A percentile compares a stretch with the other conserved stretches of the same genome.
These are phyloP conservation scores for Tetrao urogallus DNA, from an alignment of 2,113 vertebrate genomes.

Conservation along the genomic window DNA sequence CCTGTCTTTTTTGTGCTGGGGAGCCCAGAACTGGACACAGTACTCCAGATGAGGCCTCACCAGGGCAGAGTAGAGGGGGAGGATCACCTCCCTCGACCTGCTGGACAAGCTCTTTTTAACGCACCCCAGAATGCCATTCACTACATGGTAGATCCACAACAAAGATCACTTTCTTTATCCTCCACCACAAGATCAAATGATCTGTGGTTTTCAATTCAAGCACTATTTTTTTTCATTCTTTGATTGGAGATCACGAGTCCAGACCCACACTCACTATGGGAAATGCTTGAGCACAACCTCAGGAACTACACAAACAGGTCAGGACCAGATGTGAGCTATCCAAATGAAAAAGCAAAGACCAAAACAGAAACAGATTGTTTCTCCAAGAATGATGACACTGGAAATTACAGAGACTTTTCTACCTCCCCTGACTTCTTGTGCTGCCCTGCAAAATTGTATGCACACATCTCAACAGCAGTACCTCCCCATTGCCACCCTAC, in stretches of 20 bases:
- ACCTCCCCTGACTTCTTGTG: not conserved
- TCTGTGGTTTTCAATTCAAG: not conserved
- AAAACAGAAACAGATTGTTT: not conserved
- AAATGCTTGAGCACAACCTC: not conserved
- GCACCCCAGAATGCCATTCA: too few relatives aligned
- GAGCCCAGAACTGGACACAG: too few relatives aligned
- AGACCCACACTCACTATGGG: not conserved
- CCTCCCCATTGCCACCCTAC: accelerated
- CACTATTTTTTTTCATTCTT: not conserved
- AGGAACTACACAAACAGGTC: not conserved
- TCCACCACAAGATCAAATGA: not conserved
- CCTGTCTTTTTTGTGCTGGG: too few relatives aligned
- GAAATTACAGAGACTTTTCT: not conserved
- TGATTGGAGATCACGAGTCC: not conserved
- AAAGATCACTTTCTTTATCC: not conserved
- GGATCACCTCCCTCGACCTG: too few relatives aligned
- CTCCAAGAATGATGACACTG: not conserved
- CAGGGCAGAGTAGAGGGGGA: too few relatives aligned
- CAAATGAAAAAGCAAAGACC: not conserved
- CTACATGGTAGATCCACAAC: accelerated
- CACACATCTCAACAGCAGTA: not conserved
- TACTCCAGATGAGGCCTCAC: too few relatives aligned
- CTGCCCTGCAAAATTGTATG: not conserved
- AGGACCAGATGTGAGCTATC: not conserved
- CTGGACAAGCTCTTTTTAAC: too few relatives aligned